Percentiles rank a stretch among this genome's conserved stretches.
Evolutionary conservation across 53 echinoderm and acorn worm species (phyloP).

Genomic region (Henricia sp.): DNA sequence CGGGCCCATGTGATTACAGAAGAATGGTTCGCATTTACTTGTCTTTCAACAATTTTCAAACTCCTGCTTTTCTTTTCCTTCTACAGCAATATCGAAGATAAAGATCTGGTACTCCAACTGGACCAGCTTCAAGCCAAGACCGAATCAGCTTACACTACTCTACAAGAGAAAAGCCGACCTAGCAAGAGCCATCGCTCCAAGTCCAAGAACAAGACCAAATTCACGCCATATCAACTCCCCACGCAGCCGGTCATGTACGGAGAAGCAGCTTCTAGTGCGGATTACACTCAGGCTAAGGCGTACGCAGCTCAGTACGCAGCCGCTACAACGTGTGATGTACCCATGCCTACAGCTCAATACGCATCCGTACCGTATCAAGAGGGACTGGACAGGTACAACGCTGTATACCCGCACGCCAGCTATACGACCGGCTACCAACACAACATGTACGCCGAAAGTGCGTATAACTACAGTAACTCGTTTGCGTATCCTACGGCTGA

Average conservation of each 20-base stretch:
- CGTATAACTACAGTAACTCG: slow-evolving; percentile 87
- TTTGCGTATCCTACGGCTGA: slow-evolving; percentile 90
- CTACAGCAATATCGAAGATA: slow-evolving; percentile 93
- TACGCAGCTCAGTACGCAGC: slow-evolving; percentile 70
- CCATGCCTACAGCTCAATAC: slow-evolving; percentile 79
- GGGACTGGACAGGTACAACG: slow-evolving; percentile 91
- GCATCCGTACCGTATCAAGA: slow-evolving; percentile 89
- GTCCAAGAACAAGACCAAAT: slow-evolving; percentile 87
- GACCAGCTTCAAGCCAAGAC: slow-evolving; percentile 98
- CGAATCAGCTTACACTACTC: slow-evolving; percentile 82
- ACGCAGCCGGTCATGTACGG: slow-evolving; percentile 81
- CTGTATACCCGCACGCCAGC: slow-evolving; percentile 87
- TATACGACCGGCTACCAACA: slow-evolving; percentile 87
- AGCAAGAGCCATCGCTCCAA: slow-evolving; percentile 77
- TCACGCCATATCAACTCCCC: slow-evolving; percentile 83
- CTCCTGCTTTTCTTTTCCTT: not conserved
- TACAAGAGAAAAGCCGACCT: slow-evolving; percentile 83
- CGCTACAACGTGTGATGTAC: slow-evolving; percentile 82
- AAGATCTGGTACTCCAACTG: slow-evolving; percentile 82
- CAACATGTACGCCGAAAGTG: slow-evolving; percentile 91
- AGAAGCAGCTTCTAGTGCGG: slow-evolving; percentile 67
- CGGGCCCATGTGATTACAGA: no score
- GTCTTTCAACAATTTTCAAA: no score
- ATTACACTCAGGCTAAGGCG: slow-evolving; percentile 83
- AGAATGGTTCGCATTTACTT: no score